phyloP scores from a whole-genome alignment of 2,888 invertebrate genomes.

The Acleris sparsana region DNA sequence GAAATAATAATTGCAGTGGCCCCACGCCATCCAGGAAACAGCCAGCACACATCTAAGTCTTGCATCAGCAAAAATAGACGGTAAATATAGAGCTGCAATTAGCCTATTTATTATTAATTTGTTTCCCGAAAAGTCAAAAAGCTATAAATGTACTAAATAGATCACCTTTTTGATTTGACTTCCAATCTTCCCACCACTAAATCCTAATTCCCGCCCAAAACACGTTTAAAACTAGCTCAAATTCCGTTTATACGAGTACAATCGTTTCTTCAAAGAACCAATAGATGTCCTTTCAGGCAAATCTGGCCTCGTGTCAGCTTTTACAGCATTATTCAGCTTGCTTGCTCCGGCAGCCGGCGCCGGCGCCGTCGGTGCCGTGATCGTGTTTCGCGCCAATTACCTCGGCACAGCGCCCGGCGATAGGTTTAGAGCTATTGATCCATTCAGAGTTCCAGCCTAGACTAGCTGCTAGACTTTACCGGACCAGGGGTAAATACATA shows the following conservation, averaged over 20 bases:
- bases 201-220: no score
- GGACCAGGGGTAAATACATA: background rate
- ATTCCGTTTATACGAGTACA: background rate
- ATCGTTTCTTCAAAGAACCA: background rate
- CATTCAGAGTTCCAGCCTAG: background rate
- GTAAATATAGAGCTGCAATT: no score
- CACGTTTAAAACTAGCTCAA: background rate
- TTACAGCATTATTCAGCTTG: slow-evolving; percentile 14
- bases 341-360: slow-evolving; percentile 25
- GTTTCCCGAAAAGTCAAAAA: no score
- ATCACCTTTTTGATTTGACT: no score
- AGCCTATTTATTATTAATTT: no score
- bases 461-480: background rate
- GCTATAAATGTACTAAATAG: no score
- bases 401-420: slow-evolving; percentile 2
- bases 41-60: no score
- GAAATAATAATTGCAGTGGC: no score
- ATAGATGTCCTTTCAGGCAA: background rate
- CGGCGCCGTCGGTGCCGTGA: slow-evolving; percentile 39
- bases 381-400: slow-evolving; percentile 58
- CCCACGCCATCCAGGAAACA: no score
- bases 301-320: background rate
- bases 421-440: slow-evolving; percentile 5
- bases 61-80: no score
- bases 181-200: no score